Percentiles rank a stretch among this genome's conserved stretches.
phyloP scores from a whole-genome alignment of 2,113 vertebrate species.

The Labeo catla region DNA sequence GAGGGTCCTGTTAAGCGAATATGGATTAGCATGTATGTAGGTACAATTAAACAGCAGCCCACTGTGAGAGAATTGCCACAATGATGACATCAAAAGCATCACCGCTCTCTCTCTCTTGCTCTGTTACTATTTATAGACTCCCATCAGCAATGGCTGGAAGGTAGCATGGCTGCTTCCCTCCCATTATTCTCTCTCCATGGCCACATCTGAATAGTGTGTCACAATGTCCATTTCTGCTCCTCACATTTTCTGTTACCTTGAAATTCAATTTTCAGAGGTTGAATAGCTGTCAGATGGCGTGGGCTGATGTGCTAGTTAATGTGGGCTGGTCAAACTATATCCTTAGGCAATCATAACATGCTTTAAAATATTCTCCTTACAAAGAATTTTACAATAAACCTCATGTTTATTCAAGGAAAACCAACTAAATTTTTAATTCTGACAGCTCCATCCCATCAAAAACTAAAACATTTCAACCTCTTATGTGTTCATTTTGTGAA shows the following conservation, averaged over 20 bases:
- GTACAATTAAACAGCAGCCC: constrained; percentile 20
- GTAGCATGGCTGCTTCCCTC: constrained; percentile 35
- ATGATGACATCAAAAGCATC: constrained; percentile 45
- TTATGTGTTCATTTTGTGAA: too few species aligned
- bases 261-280: constrained; percentile 19
- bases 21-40: background rate
- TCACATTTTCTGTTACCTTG: constrained; percentile 22
- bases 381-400: background rate
- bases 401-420: background rate
- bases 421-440: background rate
- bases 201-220: constrained; percentile 46
- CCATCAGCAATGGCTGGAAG: constrained; percentile 49
- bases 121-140: constrained; percentile 54
- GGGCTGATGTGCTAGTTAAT: constrained; percentile 28
- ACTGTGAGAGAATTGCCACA: constrained; percentile 13
- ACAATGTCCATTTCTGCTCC: constrained; percentile 21
- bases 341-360: background rate
- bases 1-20: background rate
- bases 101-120: constrained; percentile 16
- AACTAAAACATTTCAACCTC: too few species aligned
- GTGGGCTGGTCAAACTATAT: background rate
- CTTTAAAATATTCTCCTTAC: background rate
- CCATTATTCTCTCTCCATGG: constrained; percentile 40
- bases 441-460: background rate
- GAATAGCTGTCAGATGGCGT: constrained; percentile 29